Evolutionary conservation across 2,888 invertebrate genomes (phyloP).

Genomic region (Drosophila villosipedis): DNA sequence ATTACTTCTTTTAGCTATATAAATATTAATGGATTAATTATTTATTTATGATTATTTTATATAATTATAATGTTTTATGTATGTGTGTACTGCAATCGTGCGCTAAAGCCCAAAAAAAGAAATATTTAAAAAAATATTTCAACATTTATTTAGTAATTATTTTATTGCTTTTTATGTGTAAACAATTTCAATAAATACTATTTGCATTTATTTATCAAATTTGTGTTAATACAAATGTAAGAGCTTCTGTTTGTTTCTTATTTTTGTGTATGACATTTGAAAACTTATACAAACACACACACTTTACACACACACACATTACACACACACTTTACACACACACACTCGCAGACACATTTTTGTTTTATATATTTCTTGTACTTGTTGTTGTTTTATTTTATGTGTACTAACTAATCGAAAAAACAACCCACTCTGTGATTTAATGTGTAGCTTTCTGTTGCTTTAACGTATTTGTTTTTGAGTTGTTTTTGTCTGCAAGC

Average conservation of each 20-base stretch:
- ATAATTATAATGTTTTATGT: conserved; percentile 24
- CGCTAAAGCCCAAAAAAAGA: not conserved
- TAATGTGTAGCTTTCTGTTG: conserved; percentile 25
- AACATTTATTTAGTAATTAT: conserved; percentile 16
- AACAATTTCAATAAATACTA: conserved; percentile 37
- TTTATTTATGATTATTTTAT: conserved; percentile 14
- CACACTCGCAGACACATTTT: conserved; percentile 15
- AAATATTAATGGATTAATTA: conserved; percentile 26
- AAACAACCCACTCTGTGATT: conserved; percentile 15
- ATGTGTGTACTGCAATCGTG: conserved; percentile 23
- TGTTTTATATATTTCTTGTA: conserved; percentile 39
- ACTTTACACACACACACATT: conserved; percentile 28
- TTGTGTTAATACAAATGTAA: conserved; percentile 32
- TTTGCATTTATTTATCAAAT: conserved; percentile 28
- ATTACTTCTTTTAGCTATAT: conserved; percentile 16
- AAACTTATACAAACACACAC: conserved; percentile 23
- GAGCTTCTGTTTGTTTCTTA: conserved; percentile 22
- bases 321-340: conserved; percentile 15
- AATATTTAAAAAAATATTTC: not conserved
- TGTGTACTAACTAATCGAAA: conserved; percentile 31
- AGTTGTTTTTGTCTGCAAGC: conserved; percentile 32
- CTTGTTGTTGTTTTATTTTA: conserved; percentile 52
- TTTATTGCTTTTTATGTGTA: conserved; percentile 30
- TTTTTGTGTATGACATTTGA: conserved; percentile 14
- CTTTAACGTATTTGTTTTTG: conserved; percentile 5